Evolutionary conservation across 2,113 vertebrate species (phyloP).

Genomic region (Pterocles gutturalis): DNA sequence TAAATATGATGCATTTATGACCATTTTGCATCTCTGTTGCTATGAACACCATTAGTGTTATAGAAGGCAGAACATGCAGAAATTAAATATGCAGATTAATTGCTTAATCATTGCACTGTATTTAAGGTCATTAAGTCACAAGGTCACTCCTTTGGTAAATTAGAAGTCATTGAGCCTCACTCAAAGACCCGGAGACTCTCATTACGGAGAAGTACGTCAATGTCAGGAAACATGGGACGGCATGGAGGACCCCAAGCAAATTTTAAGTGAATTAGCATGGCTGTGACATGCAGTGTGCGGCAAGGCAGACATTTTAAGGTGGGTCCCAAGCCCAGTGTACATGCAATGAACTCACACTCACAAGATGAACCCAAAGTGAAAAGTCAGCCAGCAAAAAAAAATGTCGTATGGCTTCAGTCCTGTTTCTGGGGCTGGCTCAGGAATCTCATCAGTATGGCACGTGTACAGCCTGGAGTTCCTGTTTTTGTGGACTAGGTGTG

Average conservation of each 20-base stretch:
- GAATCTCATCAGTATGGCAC: accelerated
- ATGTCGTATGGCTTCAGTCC: accelerated
- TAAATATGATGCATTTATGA: background rate
- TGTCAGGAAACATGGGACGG: background rate
- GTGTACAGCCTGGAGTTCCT: background rate
- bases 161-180: background rate
- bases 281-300: background rate
- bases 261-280: accelerated
- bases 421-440: background rate
- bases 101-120: background rate
- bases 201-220: background rate
- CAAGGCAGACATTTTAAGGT: background rate
- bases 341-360: accelerated
- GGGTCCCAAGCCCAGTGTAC: background rate
- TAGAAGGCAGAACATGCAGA: background rate
- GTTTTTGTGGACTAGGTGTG: background rate
- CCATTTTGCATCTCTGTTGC: background rate
- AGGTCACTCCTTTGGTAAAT: background rate
- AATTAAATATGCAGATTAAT: background rate
- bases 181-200: background rate
- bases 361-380: background rate
- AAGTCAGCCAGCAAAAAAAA: background rate
- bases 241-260: background rate
- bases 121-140: background rate
- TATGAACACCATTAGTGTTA: background rate